Percentiles rank a stretch among this genome's conserved stretches.
These are phyloP conservation scores for Carassius carassius DNA, from an alignment of 2,113 vertebrate genomes.

Conservation along the genomic window DNA sequence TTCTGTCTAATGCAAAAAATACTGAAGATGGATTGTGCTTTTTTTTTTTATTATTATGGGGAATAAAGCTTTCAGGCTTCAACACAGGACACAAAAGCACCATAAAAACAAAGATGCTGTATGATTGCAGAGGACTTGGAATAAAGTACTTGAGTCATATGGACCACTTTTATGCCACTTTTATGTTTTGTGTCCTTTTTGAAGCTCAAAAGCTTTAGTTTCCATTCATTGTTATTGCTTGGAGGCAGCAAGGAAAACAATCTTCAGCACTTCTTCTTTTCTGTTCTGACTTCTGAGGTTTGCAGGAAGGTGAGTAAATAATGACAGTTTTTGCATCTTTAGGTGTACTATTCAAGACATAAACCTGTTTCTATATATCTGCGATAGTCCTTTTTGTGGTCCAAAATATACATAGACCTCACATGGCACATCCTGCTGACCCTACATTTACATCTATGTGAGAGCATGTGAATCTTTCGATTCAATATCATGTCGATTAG, in stretches of 20 bases:
- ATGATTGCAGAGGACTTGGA: neutral
- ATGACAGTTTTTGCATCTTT: neutral
- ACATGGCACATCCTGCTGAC: neutral
- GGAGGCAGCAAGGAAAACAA: neutral
- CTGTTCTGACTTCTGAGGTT: neutral
- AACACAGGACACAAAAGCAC: neutral
- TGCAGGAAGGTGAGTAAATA: too few relatives aligned
- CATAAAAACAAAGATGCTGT: constrained; percentile 16
- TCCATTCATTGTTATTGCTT: neutral
- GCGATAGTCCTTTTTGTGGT: neutral
- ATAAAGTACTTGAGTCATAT: neutral
- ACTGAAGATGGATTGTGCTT: neutral
- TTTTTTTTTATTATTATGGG: neutral
- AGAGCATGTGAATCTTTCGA: neutral
- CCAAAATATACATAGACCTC: neutral
- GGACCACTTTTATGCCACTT: neutral
- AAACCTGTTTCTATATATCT: neutral
- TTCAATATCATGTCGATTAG: neutral
- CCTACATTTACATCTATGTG: neutral
- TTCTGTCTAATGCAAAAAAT: neutral
- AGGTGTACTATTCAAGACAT: neutral
- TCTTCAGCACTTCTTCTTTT: neutral
- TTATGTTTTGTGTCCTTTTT: constrained; percentile 12
- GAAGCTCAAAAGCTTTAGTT: neutral
- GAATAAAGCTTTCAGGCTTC: neutral